A percentile compares a stretch with the other conserved stretches of the same genome.
Conservation (phyloP, 2,888 invertebrate genomes). For the Eulithis testata region DNA sequence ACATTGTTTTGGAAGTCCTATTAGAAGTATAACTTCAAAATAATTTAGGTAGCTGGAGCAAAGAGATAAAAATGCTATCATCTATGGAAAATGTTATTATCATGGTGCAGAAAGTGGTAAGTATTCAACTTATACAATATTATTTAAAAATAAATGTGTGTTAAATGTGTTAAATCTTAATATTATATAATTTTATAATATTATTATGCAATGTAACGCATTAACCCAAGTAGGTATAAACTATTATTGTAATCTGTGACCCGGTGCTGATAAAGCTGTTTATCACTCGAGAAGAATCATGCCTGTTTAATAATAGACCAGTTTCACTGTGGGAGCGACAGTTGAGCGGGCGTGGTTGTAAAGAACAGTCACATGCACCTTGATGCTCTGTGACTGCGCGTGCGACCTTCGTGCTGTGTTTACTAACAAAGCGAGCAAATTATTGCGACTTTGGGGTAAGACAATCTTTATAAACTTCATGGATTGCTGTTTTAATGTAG, state of each 20-base stretch:
- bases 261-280: constrained; percentile 31
- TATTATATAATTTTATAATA: too few relatives aligned
- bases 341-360: constrained; percentile 34
- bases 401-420: constrained; percentile 23
- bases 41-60: too few relatives aligned
- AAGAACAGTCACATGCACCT: constrained; percentile 17
- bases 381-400: constrained; percentile 16
- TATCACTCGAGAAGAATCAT: constrained; percentile 34
- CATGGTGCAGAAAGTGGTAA: too few relatives aligned
- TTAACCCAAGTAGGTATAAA: neutral
- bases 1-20: too few relatives aligned
- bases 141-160: too few relatives aligned
- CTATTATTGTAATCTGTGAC: constrained; percentile 24
- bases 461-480: neutral
- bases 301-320: constrained; percentile 37
- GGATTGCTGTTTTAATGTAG: neutral
- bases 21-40: too few relatives aligned
- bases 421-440: constrained; percentile 27
- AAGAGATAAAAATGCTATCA: too few relatives aligned
- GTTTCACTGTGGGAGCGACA: constrained; percentile 26
- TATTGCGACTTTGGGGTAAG: constrained; percentile 25
- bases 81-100: too few relatives aligned
- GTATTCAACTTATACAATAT: too few relatives aligned
- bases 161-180: too few relatives aligned
- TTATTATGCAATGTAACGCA: neutral